These are phyloP conservation scores for Perizoma flavofasciatum DNA, from an alignment of 2,888 invertebrate genomes.

Conservation along the genomic window DNA sequence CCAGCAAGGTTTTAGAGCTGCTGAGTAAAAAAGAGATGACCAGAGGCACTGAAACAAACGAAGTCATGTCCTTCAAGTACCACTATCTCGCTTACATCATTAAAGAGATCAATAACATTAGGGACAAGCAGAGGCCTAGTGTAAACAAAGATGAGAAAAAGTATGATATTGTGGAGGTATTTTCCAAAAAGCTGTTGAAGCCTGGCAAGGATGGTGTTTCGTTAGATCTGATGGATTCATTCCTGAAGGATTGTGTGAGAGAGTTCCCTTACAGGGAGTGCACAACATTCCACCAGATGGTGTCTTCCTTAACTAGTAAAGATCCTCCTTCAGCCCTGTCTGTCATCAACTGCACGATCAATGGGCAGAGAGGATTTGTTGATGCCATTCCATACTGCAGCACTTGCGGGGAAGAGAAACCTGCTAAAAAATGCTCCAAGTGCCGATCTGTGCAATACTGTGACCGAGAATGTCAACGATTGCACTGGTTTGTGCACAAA, in stretches of 20 bases:
- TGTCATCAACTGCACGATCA: conserved; percentile 91
- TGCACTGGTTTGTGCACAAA: conserved; percentile 97
- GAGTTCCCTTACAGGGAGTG: conserved; percentile 96
- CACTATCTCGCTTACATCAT: conserved; percentile 91
- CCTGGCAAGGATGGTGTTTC: conserved; percentile 88
- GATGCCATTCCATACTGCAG: conserved; percentile 88
- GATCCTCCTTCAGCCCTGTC: conserved; percentile 88
- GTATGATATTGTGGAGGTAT: conserved; percentile 88
- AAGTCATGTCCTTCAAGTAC: conserved; percentile 95
- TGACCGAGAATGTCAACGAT: conserved; percentile 95
- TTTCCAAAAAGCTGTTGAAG: conserved; percentile 90
- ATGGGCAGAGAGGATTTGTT: conserved; percentile 93
- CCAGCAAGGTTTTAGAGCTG: conserved; percentile 90
- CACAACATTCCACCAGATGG: conserved; percentile 94
- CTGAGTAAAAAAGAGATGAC: conserved; percentile 95
- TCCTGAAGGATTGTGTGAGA: conserved; percentile 93
- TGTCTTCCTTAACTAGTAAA: conserved; percentile 89
- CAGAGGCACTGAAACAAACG: conserved; percentile 91
- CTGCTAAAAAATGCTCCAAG: conserved; percentile 96
- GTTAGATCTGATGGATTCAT: conserved; percentile 87
- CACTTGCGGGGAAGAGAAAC: conserved; percentile 94
- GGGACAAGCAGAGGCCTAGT: conserved; percentile 86
- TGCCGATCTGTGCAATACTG: conserved; percentile 98
- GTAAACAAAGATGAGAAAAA: conserved; percentile 82
- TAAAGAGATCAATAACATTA: conserved; percentile 88